Base-by-base conservation (phyloP, 1,140 invertebrate species). In the Hypsibius dujardini region DNA sequence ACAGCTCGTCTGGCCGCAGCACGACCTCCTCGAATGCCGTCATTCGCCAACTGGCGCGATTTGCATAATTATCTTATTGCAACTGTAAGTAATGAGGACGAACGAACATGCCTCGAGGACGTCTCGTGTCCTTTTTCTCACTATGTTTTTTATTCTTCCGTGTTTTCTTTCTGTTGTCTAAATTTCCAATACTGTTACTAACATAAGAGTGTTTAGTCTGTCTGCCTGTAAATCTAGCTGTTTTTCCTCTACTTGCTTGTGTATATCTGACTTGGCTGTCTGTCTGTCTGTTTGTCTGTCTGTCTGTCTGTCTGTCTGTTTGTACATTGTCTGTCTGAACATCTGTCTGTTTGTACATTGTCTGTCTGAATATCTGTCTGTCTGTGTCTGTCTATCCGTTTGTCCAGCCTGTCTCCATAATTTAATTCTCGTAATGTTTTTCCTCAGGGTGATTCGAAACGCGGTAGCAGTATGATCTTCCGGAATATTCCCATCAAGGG, bases 1-100 rank as follows among this genome's bases (percentile, higher is more conserved):
- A 12, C n/a, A 45, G 62, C 62, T 67, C 62, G 62, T 15, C 62
- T 67, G 62, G 62, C 42, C 42, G 62, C 62, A 12, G 62, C 62
- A 7, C 62, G 62, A 42, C 62, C 62, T 15, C 62, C 62, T 15
- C 3, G 12, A 7, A 67, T 3, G 12, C 62, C 62, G 12, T 3
- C 7, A 7, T 67, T 67, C 42, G 42, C 12, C 3, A 42, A 67
- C 3, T 67, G 62, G 62, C 12, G 62, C 3, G 62, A 67, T 67
- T 42, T 67, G 12, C 62, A 67, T 45, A 42, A 12, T 67, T 67
- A 67, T 67, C 62, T 67, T 67, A 7, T 56, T 28, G 28, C 28
- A 28, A 28, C 28, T 28, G 28, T 28, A 28, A 28, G 28, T 28
- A 28, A 28, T 28, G 28, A 28, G 28, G 28, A 28, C 28, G 28